Evolutionary conservation across 2,888 invertebrate species (phyloP).

Genomic region (Germaria angustata): DNA sequence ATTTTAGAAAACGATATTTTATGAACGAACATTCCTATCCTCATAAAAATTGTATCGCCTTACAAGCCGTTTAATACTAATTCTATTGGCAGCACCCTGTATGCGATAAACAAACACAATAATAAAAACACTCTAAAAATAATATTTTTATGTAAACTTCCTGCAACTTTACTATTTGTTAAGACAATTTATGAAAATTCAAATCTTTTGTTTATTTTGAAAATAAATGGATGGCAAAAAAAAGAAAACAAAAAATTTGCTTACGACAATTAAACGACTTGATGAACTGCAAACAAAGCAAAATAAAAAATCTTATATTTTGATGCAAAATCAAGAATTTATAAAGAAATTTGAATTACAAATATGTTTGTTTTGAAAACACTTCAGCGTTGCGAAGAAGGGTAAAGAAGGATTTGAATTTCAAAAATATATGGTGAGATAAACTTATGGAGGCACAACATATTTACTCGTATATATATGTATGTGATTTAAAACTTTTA

Average conservation of each 20-base stretch:
- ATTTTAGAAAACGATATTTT: too few relatives aligned
- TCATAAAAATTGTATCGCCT: too few relatives aligned
- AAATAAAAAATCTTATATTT: neutral
- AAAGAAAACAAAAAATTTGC: slow-evolving; percentile 21
- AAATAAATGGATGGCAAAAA: neutral
- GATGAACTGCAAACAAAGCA: slow-evolving; percentile 48
- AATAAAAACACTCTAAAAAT: slow-evolving; percentile 11
- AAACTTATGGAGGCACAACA: neutral
- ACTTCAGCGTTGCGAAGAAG: neutral
- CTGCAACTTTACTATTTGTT: slow-evolving; percentile 13
- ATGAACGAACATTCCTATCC: too few relatives aligned
- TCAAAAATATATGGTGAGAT: neutral
- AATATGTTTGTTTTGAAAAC: neutral
- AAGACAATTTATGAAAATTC: slow-evolving; percentile 12
- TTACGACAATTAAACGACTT: slow-evolving; percentile 47
- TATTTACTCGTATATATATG: too few relatives aligned
- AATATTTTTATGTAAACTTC: slow-evolving; percentile 6
- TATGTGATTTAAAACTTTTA: too few relatives aligned
- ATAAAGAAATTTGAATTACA: slow-evolving; percentile 2
- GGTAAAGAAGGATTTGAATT: neutral
- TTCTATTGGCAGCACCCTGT: neutral
- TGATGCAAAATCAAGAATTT: neutral
- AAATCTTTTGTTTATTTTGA: slow-evolving; percentile 42
- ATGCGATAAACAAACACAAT: neutral
- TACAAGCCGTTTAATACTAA: too few relatives aligned